Evolutionary conservation across 2,113 vertebrate genomes (phyloP).

Genomic region (Papio anubis): DNA sequence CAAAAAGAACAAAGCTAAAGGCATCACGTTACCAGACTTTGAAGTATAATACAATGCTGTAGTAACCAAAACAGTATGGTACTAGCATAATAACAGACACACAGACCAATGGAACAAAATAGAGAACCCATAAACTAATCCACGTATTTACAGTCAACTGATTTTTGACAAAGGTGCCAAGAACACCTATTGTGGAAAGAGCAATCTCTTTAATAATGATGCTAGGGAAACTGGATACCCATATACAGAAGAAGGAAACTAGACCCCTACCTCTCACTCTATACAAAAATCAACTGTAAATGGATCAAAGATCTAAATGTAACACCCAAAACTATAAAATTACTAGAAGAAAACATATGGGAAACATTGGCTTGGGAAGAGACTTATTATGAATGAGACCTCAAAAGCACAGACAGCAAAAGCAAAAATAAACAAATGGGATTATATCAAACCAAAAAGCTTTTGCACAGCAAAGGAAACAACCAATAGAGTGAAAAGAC

Average conservation of each 20-base stretch:
- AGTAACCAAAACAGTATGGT: neutral
- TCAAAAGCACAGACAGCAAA: neutral
- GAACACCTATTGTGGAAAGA: neutral
- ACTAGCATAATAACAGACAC: neutral
- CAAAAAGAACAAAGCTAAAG: neutral
- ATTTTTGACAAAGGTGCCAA: neutral
- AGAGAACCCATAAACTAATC: neutral
- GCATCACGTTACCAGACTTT: neutral
- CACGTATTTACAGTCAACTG: neutral
- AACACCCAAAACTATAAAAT: neutral
- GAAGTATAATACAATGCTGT: neutral
- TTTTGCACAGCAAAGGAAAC: neutral
- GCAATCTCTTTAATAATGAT: neutral
- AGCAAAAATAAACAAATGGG: neutral
- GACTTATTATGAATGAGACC: neutral
- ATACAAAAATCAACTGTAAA: neutral
- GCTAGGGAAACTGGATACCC: neutral
- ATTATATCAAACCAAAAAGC: neutral
- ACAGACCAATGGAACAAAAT: neutral
- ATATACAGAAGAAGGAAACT: neutral
- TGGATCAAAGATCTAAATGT: too few relatives aligned
- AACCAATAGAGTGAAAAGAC: neutral
- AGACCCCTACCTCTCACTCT: neutral
- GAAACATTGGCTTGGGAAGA: neutral
- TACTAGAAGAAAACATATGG: neutral